Evolutionary conservation across 2,797 vertebrate genomes (phyloP).

Genomic region (Fistularia tabacaria): DNA sequence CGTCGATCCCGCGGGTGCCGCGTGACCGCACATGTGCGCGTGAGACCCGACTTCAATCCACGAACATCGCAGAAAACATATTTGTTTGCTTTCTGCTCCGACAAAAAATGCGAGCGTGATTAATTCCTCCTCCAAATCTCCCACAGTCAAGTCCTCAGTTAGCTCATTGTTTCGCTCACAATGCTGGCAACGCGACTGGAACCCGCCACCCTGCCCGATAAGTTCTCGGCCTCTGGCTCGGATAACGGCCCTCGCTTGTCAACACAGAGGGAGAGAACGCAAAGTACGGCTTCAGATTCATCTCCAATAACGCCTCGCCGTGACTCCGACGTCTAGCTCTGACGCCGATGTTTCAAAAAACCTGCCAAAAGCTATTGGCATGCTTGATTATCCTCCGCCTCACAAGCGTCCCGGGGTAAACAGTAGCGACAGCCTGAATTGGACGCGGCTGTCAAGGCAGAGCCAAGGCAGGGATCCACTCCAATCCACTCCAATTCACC

Average conservation of each 20-base stretch:
- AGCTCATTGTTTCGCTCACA: slow-evolving; percentile 61
- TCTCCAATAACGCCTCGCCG: slow-evolving; percentile 24
- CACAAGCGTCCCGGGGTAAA: neutral
- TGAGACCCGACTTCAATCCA: slow-evolving; percentile 6
- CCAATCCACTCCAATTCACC: neutral
- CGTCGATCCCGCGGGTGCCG: slow-evolving; percentile 13
- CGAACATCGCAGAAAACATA: slow-evolving; percentile 14
- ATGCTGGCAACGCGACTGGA: slow-evolving; percentile 48
- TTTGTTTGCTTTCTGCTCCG: slow-evolving; percentile 41
- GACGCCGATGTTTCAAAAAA: slow-evolving; percentile 10
- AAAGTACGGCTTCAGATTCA: slow-evolving; percentile 12
- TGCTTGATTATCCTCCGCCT: slow-evolving; percentile 2
- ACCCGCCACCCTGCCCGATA: slow-evolving; percentile 35
- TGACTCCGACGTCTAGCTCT: too few relatives aligned
- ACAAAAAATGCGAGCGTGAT: slow-evolving; percentile 54
- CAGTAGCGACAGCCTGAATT: neutral
- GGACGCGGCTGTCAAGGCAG: too few relatives aligned
- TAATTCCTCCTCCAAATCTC: slow-evolving; percentile 46
- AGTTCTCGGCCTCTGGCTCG: slow-evolving; percentile 25
- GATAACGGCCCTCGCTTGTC: slow-evolving; percentile 27
- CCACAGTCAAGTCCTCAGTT: slow-evolving; percentile 47
- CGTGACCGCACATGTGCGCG: slow-evolving; percentile 11
- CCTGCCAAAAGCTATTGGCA: slow-evolving; percentile 32
- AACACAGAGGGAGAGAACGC: neutral
- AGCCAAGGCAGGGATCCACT: too few relatives aligned